These are phyloP conservation scores for Siniperca scherzeri DNA, from an alignment of 2,797 vertebrate species.

Conservation along the genomic window DNA sequence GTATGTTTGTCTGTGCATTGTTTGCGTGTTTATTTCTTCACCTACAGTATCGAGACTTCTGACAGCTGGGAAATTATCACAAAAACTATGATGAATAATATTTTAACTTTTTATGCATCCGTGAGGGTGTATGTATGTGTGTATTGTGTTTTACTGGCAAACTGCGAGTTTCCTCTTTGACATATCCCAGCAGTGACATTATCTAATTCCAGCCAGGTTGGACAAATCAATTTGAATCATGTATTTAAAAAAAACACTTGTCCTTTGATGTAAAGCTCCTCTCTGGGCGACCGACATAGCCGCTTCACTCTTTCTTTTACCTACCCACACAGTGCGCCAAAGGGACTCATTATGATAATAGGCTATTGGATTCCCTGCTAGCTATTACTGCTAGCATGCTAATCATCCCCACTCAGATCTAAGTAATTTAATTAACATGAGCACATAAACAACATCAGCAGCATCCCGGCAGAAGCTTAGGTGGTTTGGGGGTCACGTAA, in stretches of 20 bases:
- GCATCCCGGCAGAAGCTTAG: slow-evolving; percentile 34
- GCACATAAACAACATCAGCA: slow-evolving; percentile 69
- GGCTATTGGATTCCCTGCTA: slow-evolving; percentile 76
- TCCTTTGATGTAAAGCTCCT: slow-evolving; percentile 62
- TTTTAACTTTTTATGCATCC: slow-evolving; percentile 2
- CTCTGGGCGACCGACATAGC: slow-evolving; percentile 34
- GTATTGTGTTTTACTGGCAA: slow-evolving; percentile 7
- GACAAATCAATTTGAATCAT: slow-evolving; percentile 68
- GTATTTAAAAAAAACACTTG: slow-evolving; percentile 36
- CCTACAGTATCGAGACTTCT: background rate
- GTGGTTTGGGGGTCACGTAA: slow-evolving; percentile 42
- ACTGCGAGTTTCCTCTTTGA: slow-evolving; percentile 6
- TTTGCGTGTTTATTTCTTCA: background rate
- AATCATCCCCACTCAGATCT: slow-evolving; percentile 73
- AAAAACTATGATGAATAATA: slow-evolving; percentile 7
- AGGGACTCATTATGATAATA: slow-evolving; percentile 80
- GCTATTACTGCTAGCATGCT: slow-evolving; percentile 77
- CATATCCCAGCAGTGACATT: slow-evolving; percentile 51
- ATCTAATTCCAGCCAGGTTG: slow-evolving; percentile 49
- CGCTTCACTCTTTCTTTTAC: slow-evolving; percentile 19
- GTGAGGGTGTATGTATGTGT: background rate
- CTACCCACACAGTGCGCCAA: slow-evolving; percentile 52
- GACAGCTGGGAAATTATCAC: slow-evolving; percentile 1
- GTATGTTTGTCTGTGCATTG: background rate
- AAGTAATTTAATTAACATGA: slow-evolving; percentile 79